Evolutionary conservation across 2,888 invertebrate species (phyloP), one percentile per base, ranked within the genome.

Genomic region (Trisateles emortualis): DNA sequence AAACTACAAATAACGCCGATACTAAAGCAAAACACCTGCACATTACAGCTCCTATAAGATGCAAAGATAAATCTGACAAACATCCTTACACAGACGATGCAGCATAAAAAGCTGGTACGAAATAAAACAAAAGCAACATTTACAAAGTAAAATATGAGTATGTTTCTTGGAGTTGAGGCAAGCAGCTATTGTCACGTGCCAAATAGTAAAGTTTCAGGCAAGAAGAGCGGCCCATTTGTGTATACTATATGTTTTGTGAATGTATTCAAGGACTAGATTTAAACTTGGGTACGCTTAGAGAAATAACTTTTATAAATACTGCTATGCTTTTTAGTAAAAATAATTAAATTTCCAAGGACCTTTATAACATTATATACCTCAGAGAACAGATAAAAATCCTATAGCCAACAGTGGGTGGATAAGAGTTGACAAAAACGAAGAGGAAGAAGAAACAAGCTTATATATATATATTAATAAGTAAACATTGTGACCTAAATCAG

Each of bases 171-270:
- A 58, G 60, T 59, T 41, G 53, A 47, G 33, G 57, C 56, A 57
- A 49, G 30, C 32, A 45, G 55, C 65, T 56, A 66, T 78, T 76
- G 76, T 74, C 76, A 79, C 72, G 79, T 74, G 80, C 78, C 77
- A 78, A 80, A 77, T 76, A 72, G 49, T 48, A 74, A 75, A 68
- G 69, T 64, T 49, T 33, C 24, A 48, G 53, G 51, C 41, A 72
- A 64, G 69, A 64, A 50, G 13, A 1, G 42, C 41, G 56, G 39
- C 45, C 68, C 32, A 60, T 60, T 68, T 64, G 35, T 24, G 8
- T 38, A 11, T 29, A 40, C 22, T 50, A 30, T 39, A 39, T 33
- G 40, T 33, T 6, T 4, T 22, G 39, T 39, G 16, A 44, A 32
- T 39, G 10, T 29, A 38, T 4, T 3, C 10, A 8, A 29, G 19